Base-by-base conservation (phyloP, 2,888 invertebrate species). In the Ptychoptera contaminata region DNA sequence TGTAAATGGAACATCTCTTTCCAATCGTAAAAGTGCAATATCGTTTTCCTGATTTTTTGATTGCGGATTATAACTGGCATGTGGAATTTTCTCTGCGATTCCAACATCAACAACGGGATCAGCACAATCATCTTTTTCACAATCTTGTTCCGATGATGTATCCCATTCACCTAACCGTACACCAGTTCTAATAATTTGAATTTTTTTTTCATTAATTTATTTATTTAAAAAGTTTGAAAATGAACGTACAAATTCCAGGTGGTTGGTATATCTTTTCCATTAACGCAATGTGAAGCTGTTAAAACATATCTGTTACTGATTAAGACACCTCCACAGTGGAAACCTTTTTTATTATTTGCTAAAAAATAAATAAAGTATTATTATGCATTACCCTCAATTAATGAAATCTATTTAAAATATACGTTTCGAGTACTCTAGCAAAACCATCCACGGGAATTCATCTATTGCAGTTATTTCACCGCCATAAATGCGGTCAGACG, bases 21-120 rank as follows among this genome's bases (percentile, higher is more conserved):
- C 52, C 4, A 86, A 63, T 40, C 83, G 69, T 32, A 86, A 54
- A 12, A 86, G 60, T 0, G 82, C 85, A 39, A 86, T 82, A 55
- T 86, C 85, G 55, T 81, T 63, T 12, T 68, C 66, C 52, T 82
- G 79, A 54, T 77, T 71, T 0, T 53, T 53, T 41, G 72, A 68
- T 0, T 55, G 53, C 0, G 77, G 69, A 12, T 62, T 57, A 57
- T 84, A 86, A 0, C 62, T 55, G 44, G 77, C 76, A 57, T 86
- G 83, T 0, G 72, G 61, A 34, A 78, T 77, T 29, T 67, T 60
- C 52, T 77, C 65, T 45, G 76, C 77, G 1, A 84, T 66, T 0
- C 67, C 62, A 1, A 80, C 60, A 55, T 80, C 73, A 16, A 75
- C 54, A 1, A 74, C 71, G 0, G 70, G 64, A 1, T 67, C 69